Conservation (phyloP, 1,140 invertebrate species). For the Ceratina japonica region DNA sequence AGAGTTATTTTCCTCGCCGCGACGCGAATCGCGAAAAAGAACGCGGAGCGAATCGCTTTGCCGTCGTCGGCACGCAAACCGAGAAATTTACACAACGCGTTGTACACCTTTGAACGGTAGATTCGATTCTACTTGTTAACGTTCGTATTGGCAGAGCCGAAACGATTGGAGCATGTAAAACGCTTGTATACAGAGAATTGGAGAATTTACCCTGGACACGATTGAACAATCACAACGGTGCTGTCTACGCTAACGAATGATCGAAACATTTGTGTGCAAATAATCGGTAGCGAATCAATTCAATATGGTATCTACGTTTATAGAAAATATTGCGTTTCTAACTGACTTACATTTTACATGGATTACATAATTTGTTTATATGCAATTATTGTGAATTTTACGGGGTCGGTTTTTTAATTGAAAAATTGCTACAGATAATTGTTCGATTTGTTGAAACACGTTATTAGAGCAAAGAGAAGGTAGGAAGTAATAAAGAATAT, state of each 20-base stretch:
- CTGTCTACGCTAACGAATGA: neutral
- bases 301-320: too few relatives aligned
- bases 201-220: neutral
- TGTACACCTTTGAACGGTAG: neutral
- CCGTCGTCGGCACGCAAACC: neutral
- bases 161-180: neutral
- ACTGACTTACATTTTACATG: too few relatives aligned
- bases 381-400: too few relatives aligned
- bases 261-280: neutral
- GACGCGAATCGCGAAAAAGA: neutral
- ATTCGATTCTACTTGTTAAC: neutral
- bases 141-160: neutral
- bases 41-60: neutral
- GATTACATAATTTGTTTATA: too few relatives aligned
- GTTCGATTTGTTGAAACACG: too few relatives aligned
- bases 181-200: neutral
- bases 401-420: too few relatives aligned
- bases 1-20: neutral
- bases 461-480: too few relatives aligned
- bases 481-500: neutral
- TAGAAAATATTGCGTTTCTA: too few relatives aligned
- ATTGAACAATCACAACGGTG: too few relatives aligned
- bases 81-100: neutral
- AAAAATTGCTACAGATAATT: too few relatives aligned
- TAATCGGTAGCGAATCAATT: neutral